Percentiles rank a stretch among this genome's conserved stretches.
Evolutionary conservation across 2,797 vertebrate genomes (phyloP).

Genomic region (Tiaroga cobitis): DNA sequence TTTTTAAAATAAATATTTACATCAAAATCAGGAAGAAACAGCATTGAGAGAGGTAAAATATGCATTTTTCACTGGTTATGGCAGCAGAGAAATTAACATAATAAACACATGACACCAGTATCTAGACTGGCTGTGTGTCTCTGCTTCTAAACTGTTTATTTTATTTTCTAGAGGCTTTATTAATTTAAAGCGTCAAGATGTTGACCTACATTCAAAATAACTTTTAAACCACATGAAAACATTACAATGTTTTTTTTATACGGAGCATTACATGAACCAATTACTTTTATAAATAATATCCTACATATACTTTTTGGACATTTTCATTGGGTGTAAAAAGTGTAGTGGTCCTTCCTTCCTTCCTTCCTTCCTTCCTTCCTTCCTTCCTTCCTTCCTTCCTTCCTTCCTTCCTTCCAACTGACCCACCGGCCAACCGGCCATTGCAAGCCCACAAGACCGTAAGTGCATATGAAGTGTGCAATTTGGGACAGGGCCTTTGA

Average conservation of each 20-base stretch:
- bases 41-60: neutral
- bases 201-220: neutral
- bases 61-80: neutral
- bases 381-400: no score
- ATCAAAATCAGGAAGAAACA: constrained; percentile 18
- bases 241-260: neutral
- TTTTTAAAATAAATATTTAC: neutral
- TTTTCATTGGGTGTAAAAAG: neutral
- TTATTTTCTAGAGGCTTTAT: neutral
- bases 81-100: neutral
- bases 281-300: neutral
- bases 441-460: neutral
- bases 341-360: neutral
- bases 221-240: neutral
- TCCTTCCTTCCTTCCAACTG: no score
- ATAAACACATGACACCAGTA: neutral
- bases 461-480: neutral
- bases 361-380: no score
- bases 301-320: neutral
- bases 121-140: neutral
- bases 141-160: constrained; percentile 2
- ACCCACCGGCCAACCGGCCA: no score
- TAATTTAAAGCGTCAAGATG: neutral
- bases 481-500: neutral
- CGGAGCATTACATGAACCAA: neutral